phyloP scores from a whole-genome alignment of 2,797 vertebrate genomes.

The Echiichthys vipera region DNA sequence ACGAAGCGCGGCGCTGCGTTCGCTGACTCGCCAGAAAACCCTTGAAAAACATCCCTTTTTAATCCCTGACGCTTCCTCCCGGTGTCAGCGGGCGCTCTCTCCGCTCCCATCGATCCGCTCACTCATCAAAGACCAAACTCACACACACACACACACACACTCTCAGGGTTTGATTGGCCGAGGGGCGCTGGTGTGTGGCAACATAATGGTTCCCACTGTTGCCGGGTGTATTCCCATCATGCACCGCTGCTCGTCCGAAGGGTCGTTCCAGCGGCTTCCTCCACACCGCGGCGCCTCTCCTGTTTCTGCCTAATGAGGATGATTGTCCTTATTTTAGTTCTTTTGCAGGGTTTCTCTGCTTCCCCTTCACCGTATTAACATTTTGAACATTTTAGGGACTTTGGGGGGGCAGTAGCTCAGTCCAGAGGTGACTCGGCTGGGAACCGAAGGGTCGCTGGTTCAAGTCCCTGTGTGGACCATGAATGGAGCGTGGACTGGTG shows the following conservation, averaged over 20 bases:
- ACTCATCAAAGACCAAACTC: constrained; percentile 53
- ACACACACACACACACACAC: background rate
- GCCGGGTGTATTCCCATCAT: constrained; percentile 34
- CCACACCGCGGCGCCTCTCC: background rate
- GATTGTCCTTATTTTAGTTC: background rate
- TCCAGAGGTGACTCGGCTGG: no score
- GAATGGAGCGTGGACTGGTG: no score
- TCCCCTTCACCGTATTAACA: no score
- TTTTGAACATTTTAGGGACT: no score
- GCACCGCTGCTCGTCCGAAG: constrained; percentile 20
- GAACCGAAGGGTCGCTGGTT: no score
- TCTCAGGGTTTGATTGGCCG: constrained; percentile 23
- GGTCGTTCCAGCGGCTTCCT: background rate
- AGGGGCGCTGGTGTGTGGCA: constrained; percentile 31
- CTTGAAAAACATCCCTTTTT: constrained; percentile 47
- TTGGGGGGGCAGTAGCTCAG: no score
- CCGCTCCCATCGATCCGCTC: constrained; percentile 56
- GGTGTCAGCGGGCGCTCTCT: constrained; percentile 54
- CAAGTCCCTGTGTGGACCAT: no score
- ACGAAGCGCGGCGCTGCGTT: constrained; percentile 1
- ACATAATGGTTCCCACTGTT: constrained; percentile 7
- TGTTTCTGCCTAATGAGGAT: background rate
- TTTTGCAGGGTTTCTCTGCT: no score
- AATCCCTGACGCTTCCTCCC: constrained; percentile 56
- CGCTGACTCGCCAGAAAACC: constrained; percentile 59